Evolutionary conservation across 1,140 invertebrate genomes (phyloP).

Genomic region (Hylyphantes graminicola): DNA sequence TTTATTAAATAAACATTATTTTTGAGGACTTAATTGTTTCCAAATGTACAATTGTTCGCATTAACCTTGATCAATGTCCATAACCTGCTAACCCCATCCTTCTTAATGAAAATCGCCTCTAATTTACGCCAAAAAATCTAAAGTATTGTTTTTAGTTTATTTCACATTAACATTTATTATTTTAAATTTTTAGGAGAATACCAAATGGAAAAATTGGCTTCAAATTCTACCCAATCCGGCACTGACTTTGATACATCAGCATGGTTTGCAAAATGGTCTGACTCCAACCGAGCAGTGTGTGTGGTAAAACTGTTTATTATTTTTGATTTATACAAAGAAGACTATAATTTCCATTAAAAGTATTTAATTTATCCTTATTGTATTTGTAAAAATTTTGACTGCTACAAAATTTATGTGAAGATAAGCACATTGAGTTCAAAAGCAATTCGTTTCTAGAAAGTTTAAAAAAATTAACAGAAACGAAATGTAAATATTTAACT

Average conservation of each 20-base stretch:
- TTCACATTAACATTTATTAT: background rate
- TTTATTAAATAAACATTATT: too few relatives aligned
- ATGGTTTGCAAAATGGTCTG: slow-evolving; percentile 50
- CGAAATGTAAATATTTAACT: background rate
- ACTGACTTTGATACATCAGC: slow-evolving; percentile 50
- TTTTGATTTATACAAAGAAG: background rate
- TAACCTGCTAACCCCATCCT: too few relatives aligned
- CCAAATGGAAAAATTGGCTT: slow-evolving; percentile 53
- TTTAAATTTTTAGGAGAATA: slow-evolving; percentile 11
- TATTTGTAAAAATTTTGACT: background rate
- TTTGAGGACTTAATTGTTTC: too few relatives aligned
- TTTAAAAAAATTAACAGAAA: background rate
- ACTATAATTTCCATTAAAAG: background rate
- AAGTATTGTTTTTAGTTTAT: background rate
- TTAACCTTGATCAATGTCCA: too few relatives aligned
- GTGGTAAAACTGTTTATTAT: slow-evolving; percentile 18
- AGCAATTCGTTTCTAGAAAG: background rate
- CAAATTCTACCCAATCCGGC: slow-evolving; percentile 48
- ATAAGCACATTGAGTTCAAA: background rate
- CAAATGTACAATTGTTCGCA: too few relatives aligned
- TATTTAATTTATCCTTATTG: background rate
- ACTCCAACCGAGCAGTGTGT: slow-evolving; percentile 32
- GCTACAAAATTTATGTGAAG: background rate
- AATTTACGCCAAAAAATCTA: background rate
- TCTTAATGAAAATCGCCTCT: too few relatives aligned